A percentile compares a stretch with the other conserved stretches of the same genome.
Evolutionary conservation across 1,140 invertebrate genomes (phyloP).

Genomic region (Apolygus lucorum): DNA sequence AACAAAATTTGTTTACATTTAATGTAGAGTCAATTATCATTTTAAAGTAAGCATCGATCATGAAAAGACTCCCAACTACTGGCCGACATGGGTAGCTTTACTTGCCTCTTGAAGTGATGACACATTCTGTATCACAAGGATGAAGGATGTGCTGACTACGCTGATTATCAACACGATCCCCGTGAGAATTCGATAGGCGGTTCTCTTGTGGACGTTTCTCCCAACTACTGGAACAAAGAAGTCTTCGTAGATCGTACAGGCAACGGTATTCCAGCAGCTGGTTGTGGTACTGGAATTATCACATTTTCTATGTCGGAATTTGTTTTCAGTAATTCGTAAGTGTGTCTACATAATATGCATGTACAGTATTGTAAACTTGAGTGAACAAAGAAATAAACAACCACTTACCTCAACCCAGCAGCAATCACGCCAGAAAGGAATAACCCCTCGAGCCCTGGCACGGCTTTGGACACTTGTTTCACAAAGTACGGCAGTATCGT

Average conservation of each 20-base stretch:
- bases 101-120: not conserved
- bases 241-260: not conserved
- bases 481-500: conserved; percentile 1
- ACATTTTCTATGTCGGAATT: too few species aligned
- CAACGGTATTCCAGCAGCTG: conserved; percentile 8
- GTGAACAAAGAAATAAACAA: not conserved
- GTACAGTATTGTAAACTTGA: too few species aligned
- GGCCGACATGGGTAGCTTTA: not conserved
- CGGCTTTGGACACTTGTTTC: not conserved
- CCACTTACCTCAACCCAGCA: conserved; percentile 2
- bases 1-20: not conserved
- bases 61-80: not conserved
- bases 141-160: not conserved
- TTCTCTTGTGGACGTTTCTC: not conserved
- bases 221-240: not conserved
- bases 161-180: not conserved
- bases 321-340: too few species aligned
- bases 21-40: not conserved
- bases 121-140: not conserved
- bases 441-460: not conserved
- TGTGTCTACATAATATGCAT: too few species aligned
- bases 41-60: not conserved
- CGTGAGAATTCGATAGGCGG: not conserved
- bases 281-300: not conserved
- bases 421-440: not conserved